Evolutionary conservation across 2,888 invertebrate species (phyloP).

Genomic region (Drosophila koepferae): DNA sequence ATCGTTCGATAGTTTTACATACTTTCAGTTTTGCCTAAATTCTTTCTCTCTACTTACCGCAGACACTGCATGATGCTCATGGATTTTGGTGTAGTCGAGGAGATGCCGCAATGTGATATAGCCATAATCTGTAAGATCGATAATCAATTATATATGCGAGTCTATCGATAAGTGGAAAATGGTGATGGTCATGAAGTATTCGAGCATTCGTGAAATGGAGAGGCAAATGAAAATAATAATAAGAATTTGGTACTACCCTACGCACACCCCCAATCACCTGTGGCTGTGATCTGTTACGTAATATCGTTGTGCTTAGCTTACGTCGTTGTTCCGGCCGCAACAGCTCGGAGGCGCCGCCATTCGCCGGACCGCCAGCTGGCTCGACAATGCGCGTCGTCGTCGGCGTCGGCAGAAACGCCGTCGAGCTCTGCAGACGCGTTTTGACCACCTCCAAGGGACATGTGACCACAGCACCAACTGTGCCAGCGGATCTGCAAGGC

Average conservation of each 20-base stretch:
- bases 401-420: constrained; percentile 87
- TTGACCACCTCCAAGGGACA: constrained; percentile 99
- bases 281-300: constrained; percentile 90
- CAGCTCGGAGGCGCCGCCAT: constrained; percentile 85
- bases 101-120: constrained; percentile 89
- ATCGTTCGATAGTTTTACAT: constrained; percentile 6
- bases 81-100: constrained; percentile 86
- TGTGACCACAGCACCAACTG: constrained; percentile 97
- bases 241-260: constrained; percentile 84
- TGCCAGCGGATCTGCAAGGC: constrained; percentile 94
- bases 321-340: constrained; percentile 88
- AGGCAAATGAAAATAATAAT: constrained; percentile 46
- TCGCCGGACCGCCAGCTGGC: constrained; percentile 76
- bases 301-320: constrained; percentile 91
- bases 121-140: constrained; percentile 84
- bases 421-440: constrained; percentile 97
- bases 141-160: neutral
- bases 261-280: constrained; percentile 85
- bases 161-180: constrained; percentile 2
- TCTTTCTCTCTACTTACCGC: constrained; percentile 86
- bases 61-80: constrained; percentile 94
- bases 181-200: constrained; percentile 47
- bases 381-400: constrained; percentile 84
- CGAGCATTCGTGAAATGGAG: constrained; percentile 9
- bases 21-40: neutral